These are phyloP conservation scores for Oxyura jamaicensis DNA, from an alignment of 2,113 vertebrate species.

Conservation along the genomic window DNA sequence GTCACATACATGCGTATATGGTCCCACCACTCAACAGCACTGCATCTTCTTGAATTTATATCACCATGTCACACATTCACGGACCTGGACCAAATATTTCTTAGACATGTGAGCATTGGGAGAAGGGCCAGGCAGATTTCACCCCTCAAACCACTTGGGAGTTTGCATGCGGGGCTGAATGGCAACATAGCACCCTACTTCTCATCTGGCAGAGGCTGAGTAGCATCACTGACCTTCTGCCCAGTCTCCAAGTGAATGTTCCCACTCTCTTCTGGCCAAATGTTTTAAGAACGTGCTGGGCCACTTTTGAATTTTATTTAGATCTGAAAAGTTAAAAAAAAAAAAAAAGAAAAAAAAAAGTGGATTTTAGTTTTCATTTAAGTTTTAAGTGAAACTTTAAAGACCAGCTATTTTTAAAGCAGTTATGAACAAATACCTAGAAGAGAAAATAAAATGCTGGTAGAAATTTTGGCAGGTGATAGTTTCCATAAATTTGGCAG, in stretches of 20 bases:
- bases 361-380: neutral
- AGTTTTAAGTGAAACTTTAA: neutral
- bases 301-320: neutral
- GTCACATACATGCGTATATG: rapidly evolving
- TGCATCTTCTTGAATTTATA: neutral
- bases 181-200: neutral
- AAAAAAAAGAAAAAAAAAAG: neutral
- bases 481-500: neutral
- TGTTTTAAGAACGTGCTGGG: neutral
- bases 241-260: neutral
- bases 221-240: neutral
- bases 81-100: neutral
- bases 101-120: neutral
- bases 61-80: neutral
- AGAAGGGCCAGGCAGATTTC: neutral
- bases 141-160: neutral
- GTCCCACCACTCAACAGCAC: rapidly evolving
- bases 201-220: neutral
- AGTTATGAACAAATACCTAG: neutral
- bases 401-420: neutral
- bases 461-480: neutral
- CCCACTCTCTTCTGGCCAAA: neutral
- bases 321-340: neutral
- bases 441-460: neutral
- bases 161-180: rapidly evolving